Evolutionary conservation across 2,113 vertebrate species (phyloP).

Genomic region (Phylloscopus trochilus): DNA sequence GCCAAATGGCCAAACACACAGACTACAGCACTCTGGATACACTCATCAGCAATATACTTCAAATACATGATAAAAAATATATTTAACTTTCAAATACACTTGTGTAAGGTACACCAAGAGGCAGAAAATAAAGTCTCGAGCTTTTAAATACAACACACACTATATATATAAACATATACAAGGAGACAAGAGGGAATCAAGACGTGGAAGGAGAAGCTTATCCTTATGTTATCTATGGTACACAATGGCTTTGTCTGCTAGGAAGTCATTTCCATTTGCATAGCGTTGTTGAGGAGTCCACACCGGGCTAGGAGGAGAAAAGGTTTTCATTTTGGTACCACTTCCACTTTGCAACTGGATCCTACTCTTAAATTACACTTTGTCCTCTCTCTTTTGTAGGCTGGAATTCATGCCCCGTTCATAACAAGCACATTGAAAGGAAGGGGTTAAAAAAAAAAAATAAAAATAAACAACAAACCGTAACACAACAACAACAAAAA

Average conservation of each 20-base stretch:
- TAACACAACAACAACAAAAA: not conserved
- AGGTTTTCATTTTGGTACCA: slow-evolving; percentile 39
- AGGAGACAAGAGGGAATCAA: slow-evolving; percentile 11
- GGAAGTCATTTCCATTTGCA: not conserved
- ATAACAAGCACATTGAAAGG: not conserved
- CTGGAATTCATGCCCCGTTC: not conserved
- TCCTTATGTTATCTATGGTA: not conserved
- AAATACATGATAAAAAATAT: slow-evolving; percentile 72
- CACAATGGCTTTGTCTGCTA: not conserved
- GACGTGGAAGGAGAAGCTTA: not conserved
- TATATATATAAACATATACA: slow-evolving; percentile 56
- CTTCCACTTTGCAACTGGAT: not conserved
- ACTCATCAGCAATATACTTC: slow-evolving; percentile 47
- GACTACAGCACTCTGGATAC: slow-evolving; percentile 46
- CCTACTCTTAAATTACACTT: not conserved
- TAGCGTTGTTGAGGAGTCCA: not conserved
- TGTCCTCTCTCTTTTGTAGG: not conserved
- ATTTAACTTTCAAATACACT: slow-evolving; percentile 70
- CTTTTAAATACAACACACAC: slow-evolving; percentile 71
- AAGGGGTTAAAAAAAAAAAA: not conserved
- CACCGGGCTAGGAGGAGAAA: not conserved
- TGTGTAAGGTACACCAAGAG: slow-evolving; percentile 57
- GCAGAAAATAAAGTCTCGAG: slow-evolving; percentile 73
- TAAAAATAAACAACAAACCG: not conserved
- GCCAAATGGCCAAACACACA: not conserved